Evolutionary conservation across 2,113 vertebrate genomes (phyloP).

Genomic region (Colossoma macropomum): DNA sequence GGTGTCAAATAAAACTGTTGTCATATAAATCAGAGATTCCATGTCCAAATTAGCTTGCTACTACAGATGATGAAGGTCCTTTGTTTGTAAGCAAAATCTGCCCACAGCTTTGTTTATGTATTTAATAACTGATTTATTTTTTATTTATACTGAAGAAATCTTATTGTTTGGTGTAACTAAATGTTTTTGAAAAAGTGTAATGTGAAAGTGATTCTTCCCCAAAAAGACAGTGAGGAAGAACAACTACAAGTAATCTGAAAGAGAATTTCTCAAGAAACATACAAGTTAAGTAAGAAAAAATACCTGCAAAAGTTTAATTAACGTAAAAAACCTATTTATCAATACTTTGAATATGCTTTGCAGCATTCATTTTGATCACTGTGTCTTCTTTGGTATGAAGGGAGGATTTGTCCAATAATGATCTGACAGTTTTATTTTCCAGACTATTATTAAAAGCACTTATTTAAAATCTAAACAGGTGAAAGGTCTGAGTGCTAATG

Average conservation of each 20-base stretch:
- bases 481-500: no score
- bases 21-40: constrained; percentile 44
- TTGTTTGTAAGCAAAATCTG: constrained; percentile 29
- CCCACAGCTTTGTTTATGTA: constrained; percentile 5
- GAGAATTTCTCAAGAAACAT: neutral
- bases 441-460: no score
- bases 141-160: neutral
- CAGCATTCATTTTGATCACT: no score
- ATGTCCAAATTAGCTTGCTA: constrained; percentile 21
- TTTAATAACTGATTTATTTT: neutral
- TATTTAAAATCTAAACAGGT: no score
- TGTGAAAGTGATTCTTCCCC: neutral
- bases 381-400: no score
- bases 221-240: neutral
- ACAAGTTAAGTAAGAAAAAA: no score
- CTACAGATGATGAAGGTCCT: constrained; percentile 31
- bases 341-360: no score
- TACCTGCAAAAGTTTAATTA: no score
- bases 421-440: no score
- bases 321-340: no score
- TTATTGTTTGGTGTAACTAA: neutral
- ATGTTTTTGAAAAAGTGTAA: neutral
- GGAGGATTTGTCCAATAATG: no score
- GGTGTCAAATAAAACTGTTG: constrained; percentile 46
- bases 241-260: neutral